phyloP scores from a whole-genome alignment of 2,888 invertebrate genomes.

The Caenorhabditis wallacei region DNA sequence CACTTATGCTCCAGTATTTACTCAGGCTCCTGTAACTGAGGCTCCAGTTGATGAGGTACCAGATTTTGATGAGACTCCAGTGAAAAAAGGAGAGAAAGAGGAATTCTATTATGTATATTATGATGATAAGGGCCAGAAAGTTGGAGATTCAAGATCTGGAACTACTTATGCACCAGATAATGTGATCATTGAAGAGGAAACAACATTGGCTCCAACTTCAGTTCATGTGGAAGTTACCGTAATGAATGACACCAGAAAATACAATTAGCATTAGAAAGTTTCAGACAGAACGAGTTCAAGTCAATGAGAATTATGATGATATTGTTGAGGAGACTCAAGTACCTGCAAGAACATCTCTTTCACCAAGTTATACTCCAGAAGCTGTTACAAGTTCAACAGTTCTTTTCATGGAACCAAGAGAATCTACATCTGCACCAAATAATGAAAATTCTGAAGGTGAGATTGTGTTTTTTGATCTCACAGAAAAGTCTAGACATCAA shows the following conservation, averaged over 20 bases:
- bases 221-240: constrained; percentile 45
- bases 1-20: constrained; percentile 27
- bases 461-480: background rate
- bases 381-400: constrained; percentile 47
- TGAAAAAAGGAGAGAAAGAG: constrained; percentile 53
- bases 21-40: background rate
- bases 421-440: constrained; percentile 12
- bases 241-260: background rate
- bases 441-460: constrained; percentile 24
- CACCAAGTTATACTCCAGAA: constrained; percentile 37
- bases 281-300: constrained; percentile 49
- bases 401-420: constrained; percentile 27
- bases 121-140: constrained; percentile 64
- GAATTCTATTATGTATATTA: constrained; percentile 66
- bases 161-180: constrained; percentile 59
- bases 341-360: constrained; percentile 43
- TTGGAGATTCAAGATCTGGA: constrained; percentile 61
- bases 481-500: background rate
- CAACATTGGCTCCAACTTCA: constrained; percentile 31
- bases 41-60: constrained; percentile 52
- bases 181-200: constrained; percentile 48
- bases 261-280: background rate
- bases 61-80: constrained; percentile 47
- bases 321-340: constrained; percentile 56
- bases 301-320: constrained; percentile 57